phyloP scores from a whole-genome alignment of 2,797 vertebrate genomes.

The Euphonia xanthogaster region DNA sequence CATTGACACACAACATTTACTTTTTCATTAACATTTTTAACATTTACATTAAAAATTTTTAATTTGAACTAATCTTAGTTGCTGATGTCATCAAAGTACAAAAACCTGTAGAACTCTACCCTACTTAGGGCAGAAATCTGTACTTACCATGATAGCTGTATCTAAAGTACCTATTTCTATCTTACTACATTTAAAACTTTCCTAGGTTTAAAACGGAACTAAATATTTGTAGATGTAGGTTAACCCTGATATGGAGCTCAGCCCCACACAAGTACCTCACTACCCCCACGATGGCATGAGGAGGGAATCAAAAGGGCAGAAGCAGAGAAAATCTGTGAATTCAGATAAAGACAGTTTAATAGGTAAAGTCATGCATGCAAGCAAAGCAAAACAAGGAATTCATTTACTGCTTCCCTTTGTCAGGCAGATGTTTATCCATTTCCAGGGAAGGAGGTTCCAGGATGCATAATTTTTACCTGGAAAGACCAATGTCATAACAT shows the following conservation, averaged over 20 bases:
- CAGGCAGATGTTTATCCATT: neutral
- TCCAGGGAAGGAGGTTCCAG: neutral
- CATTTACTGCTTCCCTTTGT: neutral
- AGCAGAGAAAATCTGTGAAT: neutral
- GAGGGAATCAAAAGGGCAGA: neutral
- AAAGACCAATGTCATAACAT: neutral
- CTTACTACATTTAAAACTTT: neutral
- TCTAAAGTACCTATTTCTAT: neutral
- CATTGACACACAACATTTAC: neutral
- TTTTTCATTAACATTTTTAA: neutral
- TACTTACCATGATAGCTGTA: neutral
- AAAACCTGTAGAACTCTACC: neutral
- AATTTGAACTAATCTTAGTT: neutral
- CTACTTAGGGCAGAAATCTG: neutral
- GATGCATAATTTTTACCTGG: accelerated
- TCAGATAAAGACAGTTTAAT: neutral
- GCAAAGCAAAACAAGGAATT: neutral
- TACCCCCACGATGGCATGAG: neutral
- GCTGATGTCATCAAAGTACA: neutral
- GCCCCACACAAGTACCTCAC: neutral
- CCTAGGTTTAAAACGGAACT: neutral
- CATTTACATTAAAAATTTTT: neutral
- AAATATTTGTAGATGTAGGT: neutral
- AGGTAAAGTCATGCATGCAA: neutral
- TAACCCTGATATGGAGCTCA: neutral